Percentiles rank a stretch among this genome's conserved stretches.
Evolutionary conservation across 2,888 invertebrate genomes (phyloP).

Genomic region (Dryobotodes eremita): DNA sequence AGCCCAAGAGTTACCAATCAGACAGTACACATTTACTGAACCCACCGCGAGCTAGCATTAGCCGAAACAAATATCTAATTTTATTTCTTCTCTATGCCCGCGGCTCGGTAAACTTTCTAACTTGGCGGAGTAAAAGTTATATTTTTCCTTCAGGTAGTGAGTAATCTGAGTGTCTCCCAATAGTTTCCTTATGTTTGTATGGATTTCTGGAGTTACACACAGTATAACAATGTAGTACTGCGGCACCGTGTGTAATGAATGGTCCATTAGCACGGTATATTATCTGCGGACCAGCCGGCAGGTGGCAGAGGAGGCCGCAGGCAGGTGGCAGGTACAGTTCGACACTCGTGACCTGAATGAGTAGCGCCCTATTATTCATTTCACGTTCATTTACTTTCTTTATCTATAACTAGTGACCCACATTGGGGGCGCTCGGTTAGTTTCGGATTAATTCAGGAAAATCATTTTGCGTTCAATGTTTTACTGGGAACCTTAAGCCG

Average conservation of each 20-base stretch:
- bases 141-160: conserved; percentile 2
- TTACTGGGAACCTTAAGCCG: background rate
- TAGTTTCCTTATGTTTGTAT: background rate
- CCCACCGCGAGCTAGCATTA: background rate
- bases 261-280: conserved; percentile 62
- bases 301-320: background rate
- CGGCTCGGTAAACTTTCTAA: conserved; percentile 2
- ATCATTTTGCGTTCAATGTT: conserved; percentile 6
- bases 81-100: background rate
- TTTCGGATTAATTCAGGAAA: background rate
- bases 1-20: background rate
- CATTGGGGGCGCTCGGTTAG: background rate
- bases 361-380: conserved; percentile 63
- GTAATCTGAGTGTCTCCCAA: background rate
- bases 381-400: conserved; percentile 35
- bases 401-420: conserved; percentile 36
- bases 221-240: conserved; percentile 25
- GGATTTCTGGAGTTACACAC: background rate
- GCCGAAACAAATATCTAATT: conserved; percentile 3
- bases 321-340: conserved; percentile 37
- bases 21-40: background rate
- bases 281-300: conserved; percentile 17
- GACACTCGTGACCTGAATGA: conserved; percentile 69
- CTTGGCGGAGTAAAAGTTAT: conserved; percentile 5
- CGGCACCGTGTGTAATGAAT: conserved; percentile 60